These are phyloP conservation scores for Podabrus alpinus DNA, from an alignment of 2,888 invertebrate species.

Conservation along the genomic window DNA sequence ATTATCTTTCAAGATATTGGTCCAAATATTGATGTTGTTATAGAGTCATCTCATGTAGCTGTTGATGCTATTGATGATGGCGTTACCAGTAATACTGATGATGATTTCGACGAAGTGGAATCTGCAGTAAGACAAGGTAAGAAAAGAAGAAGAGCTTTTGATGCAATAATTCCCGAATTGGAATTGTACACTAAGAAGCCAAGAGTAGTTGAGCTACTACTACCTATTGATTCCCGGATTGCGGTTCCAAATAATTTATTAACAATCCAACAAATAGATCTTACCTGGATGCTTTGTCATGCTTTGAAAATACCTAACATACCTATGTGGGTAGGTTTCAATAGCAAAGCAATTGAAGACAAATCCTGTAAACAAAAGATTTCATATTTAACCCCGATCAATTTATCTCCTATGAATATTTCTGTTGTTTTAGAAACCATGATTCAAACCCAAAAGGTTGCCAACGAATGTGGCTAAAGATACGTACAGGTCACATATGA, in stretches of 20 bases:
- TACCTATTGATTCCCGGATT: too few relatives aligned
- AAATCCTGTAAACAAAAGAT: conserved; percentile 1
- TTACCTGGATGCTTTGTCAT: not conserved
- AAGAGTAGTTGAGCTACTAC: too few relatives aligned
- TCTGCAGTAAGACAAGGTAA: too few relatives aligned
- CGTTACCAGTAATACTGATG: too few relatives aligned
- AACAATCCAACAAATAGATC: not conserved
- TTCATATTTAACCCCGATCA: not conserved
- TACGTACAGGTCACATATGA: conserved; percentile 42
- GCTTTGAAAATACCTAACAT: conserved; percentile 1
- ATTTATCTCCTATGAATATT: not conserved
- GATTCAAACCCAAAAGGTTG: conserved; percentile 33
- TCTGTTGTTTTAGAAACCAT: conserved; percentile 31
- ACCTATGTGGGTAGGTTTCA: conserved; percentile 44
- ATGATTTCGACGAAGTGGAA: too few relatives aligned
- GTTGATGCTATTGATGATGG: too few relatives aligned
- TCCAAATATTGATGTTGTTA: not conserved
- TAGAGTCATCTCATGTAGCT: too few relatives aligned
- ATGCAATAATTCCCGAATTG: too few relatives aligned
- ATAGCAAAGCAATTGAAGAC: conserved; percentile 29
- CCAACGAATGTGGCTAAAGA: conserved; percentile 31
- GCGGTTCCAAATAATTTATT: not conserved
- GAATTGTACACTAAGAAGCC: too few relatives aligned
- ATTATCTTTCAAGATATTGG: conserved; percentile 17
- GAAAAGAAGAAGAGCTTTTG: too few relatives aligned